These are phyloP conservation scores for Luehdorfia chinensis DNA, from an alignment of 1,140 invertebrate species.

Conservation along the genomic window DNA sequence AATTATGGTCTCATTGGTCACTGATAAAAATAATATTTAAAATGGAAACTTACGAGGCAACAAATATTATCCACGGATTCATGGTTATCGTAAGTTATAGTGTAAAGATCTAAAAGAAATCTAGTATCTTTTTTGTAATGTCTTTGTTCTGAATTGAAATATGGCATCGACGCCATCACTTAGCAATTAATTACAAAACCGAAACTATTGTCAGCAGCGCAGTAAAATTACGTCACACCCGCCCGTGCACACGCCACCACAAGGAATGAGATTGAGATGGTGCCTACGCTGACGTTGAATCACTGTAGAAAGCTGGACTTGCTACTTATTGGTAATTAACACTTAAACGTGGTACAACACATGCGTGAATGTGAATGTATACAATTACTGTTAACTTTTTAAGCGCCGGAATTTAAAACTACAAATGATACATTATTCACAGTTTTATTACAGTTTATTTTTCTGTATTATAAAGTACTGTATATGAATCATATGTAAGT, in stretches of 20 bases:
- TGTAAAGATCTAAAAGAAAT: slow-evolving; percentile 89
- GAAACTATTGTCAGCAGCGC: slow-evolving; percentile 11
- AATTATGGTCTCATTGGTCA: no score
- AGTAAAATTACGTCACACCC: slow-evolving; percentile 11
- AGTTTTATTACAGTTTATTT: no score
- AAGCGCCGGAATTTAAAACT: slow-evolving; percentile 51
- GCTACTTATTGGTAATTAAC: slow-evolving; percentile 65
- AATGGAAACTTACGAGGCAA: slow-evolving; percentile 60
- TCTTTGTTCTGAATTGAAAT: slow-evolving; percentile 77
- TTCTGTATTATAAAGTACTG: no score
- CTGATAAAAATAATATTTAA: no score
- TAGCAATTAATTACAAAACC: slow-evolving; percentile 19
- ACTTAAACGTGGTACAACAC: slow-evolving; percentile 54
- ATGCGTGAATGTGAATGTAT: slow-evolving; percentile 43
- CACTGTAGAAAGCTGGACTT: slow-evolving; percentile 68
- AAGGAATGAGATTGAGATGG: slow-evolving; percentile 2
- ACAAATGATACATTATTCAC: not conserved
- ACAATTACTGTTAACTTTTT: slow-evolving; percentile 52
- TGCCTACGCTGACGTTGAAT: slow-evolving; percentile 47
- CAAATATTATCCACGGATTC: slow-evolving; percentile 82
- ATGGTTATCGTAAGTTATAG: slow-evolving; percentile 88
- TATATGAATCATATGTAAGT: no score
- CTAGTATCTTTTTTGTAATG: slow-evolving; percentile 92
- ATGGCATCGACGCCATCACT: slow-evolving; percentile 71
- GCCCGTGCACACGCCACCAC: slow-evolving; percentile 1